Evolutionary conservation across 2,888 invertebrate genomes (phyloP), one percentile per base, ranked within the genome.

Genomic region (Aleiodes testaceus): DNA sequence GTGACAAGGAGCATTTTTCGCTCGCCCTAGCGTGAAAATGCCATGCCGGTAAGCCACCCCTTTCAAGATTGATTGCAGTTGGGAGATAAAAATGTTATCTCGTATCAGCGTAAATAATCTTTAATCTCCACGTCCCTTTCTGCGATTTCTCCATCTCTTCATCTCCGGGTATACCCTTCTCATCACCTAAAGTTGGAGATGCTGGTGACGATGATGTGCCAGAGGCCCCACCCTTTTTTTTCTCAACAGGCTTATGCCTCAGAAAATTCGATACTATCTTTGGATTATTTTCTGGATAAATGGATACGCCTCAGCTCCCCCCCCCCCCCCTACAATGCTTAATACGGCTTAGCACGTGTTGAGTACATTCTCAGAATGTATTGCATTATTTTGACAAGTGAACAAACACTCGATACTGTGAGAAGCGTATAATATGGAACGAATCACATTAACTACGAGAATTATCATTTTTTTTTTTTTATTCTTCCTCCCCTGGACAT

Each of bases 231-330:
- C 44, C 30, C 47, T 26, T 14, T 22, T 47, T 22, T 66, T 22
- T 53, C 45, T 66, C 22, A 64, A 55, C 66, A 67, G 55, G 69
- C 65, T 66, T 52, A 72, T 75, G 73, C 59, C 76, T 72, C 65
- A 44, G 53, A n/a, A 69, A 73, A 70, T 72, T 55, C 70, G 66
- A 64, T 83, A 70, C 75, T 81, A 83, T 84, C 82, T 36, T 26
- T 6, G 84, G 86, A 87, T 87, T 87, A 87, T 87, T 87, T 87
- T 86, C 82, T 79, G 81, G 82, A 85, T 86, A 86, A 84, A 84
- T 81, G 84, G 81, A 84, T 80, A 78, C 80, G 59, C 64, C 69
- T 63, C 65, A 52, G 47, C 26, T 50, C 36, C 52, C 5, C 50
- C 52, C 12, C 14, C 42, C 26, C 22, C 55, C 45, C 42, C 63